Percentiles rank a stretch among this genome's conserved stretches.
Evolutionary conservation across 1,140 invertebrate genomes (phyloP).

Genomic region (Apis cerana): DNA sequence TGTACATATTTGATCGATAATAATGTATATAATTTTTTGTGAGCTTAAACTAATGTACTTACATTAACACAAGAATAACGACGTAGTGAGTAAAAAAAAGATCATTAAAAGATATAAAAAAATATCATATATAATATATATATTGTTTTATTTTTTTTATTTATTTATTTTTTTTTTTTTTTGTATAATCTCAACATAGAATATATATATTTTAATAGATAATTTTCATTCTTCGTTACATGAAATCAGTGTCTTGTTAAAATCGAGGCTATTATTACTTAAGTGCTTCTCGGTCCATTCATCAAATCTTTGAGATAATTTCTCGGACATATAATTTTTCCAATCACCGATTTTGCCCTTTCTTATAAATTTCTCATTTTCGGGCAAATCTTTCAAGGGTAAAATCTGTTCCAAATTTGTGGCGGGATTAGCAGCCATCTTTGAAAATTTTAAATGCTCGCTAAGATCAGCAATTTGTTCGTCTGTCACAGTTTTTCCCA

Average conservation of each 20-base stretch:
- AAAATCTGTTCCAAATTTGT: constrained; percentile 87
- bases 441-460: constrained; percentile 89
- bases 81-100: background rate
- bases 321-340: constrained; percentile 89
- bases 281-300: constrained; percentile 87
- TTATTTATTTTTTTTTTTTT: background rate
- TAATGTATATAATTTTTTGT: background rate
- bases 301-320: constrained; percentile 87
- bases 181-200: background rate
- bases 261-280: constrained; percentile 84
- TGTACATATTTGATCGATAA: constrained; percentile 16
- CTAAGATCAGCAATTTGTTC: constrained; percentile 85
- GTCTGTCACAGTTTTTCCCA: constrained; percentile 85
- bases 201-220: background rate
- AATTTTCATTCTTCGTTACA: constrained; percentile 36
- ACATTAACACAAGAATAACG: background rate
- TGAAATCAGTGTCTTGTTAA: constrained; percentile 73
- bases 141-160: background rate
- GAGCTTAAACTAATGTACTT: background rate
- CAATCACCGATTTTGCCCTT: constrained; percentile 93
- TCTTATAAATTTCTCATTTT: constrained; percentile 86
- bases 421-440: constrained; percentile 91
- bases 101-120: background rate
- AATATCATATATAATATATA: too few relatives aligned
- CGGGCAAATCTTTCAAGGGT: constrained; percentile 79